Base-by-base conservation (phyloP, 2,888 invertebrate genomes). In the Onthophagus sagittarius region DNA sequence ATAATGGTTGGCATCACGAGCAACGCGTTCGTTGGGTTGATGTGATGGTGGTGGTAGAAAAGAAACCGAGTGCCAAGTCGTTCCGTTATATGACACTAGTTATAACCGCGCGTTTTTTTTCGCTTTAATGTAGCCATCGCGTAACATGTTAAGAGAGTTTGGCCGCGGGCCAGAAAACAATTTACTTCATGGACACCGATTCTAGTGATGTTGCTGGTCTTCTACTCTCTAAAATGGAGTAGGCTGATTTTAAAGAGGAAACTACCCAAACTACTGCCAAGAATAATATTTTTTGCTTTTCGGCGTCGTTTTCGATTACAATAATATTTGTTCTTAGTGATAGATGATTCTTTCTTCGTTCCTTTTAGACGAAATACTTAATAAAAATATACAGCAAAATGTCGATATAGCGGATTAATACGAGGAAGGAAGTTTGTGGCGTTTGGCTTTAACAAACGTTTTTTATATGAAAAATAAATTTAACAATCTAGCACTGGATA, bases 61-160 rank as follows among this genome's bases (percentile, higher is more conserved):
- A 31, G 23, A 23, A 67, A 67, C 15, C 67, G 67, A 23, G 31
- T 67, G 67, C 67, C 67, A 67, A 67, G 31, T 67, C 67, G 67
- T 67, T 67, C 31, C 32, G 67, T 67, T 67, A 67, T 23, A 67
- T 67, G 67, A 67, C 67, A 67, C 67, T 32, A 67, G 67, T 67
- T 67, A 67, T 67, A 67, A 67, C 39, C 32, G 67, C 67, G 67
- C 7, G 23, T 3, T 23, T 23, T 23, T 67, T 67, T 67, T 63
- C 31, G 9, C 67, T 67, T 32, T 67, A 67, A 67, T 67, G 67
- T 67, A 67, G 67, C 67, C 23, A 67, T 67, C 67, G 31, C 31
- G 31, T 23, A 67, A 67, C 67, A 31, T 32, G 67, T 32, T 67
- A 67, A 67, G 67, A 67, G 15, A 23, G 23, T 67, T 67, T 67